A percentile compares a stretch with the other conserved stretches of the same genome.
Conservation (phyloP, 1,140 invertebrate species). For the Leptestheria dahalacensis region DNA sequence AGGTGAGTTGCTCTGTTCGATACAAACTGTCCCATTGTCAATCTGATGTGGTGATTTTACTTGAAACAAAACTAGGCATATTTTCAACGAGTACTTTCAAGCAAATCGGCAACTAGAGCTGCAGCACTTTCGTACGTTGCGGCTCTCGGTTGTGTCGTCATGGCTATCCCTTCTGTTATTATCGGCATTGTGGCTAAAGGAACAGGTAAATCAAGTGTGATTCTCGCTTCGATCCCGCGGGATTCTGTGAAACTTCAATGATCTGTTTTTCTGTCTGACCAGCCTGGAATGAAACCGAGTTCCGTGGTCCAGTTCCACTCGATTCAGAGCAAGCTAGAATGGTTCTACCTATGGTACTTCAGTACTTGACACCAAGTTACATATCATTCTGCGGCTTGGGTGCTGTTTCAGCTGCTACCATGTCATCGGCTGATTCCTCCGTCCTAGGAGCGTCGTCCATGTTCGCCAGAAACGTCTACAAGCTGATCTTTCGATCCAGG, state of each 20-base stretch:
- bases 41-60: not conserved
- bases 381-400: constrained; percentile 93
- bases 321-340: constrained; percentile 66
- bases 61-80: constrained; percentile 77
- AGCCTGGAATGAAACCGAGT: constrained; percentile 89
- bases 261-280: constrained; percentile 13
- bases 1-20: constrained; percentile 36
- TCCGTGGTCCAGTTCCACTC: constrained; percentile 46
- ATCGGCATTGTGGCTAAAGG: constrained; percentile 92
- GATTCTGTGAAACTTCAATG: not conserved
- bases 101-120: constrained; percentile 79
- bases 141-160: constrained; percentile 81
- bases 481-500: constrained; percentile 83
- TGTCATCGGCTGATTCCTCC: constrained; percentile 96
- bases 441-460: constrained; percentile 92
- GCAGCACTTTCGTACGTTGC: constrained; percentile 93
- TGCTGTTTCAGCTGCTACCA: constrained; percentile 94
- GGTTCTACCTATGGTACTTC: constrained; percentile 91
- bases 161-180: constrained; percentile 90
- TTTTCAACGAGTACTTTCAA: constrained; percentile 92
- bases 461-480: constrained; percentile 97
- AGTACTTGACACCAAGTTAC: constrained; percentile 83
- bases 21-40: not conserved
- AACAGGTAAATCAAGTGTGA: constrained; percentile 49
- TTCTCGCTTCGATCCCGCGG: not conserved